Conservation (phyloP, 2,113 vertebrate species). For the Corythoichthys intestinalis region DNA sequence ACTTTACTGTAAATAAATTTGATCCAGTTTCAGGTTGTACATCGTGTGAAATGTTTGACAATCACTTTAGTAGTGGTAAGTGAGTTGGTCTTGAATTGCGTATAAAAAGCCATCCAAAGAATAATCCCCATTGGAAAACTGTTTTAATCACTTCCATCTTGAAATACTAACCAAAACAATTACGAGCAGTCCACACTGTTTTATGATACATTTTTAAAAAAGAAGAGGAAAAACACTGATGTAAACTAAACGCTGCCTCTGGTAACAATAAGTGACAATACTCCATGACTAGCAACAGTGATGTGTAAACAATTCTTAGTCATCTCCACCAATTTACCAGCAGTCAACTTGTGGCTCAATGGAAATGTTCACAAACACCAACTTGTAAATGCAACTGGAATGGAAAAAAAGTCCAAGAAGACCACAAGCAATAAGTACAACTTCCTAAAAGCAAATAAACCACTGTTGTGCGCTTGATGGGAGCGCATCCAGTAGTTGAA, state of each 20-base stretch:
- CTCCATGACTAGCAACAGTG: no score
- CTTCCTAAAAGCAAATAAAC: constrained; percentile 35
- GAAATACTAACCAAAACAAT: neutral
- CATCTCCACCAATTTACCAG: neutral
- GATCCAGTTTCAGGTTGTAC: no score
- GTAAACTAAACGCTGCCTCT: neutral
- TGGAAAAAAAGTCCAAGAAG: neutral
- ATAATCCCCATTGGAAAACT: no score
- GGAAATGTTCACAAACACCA: neutral
- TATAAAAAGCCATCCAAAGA: no score
- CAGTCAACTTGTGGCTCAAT: neutral
- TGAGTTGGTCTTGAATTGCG: no score
- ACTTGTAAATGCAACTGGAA: neutral
- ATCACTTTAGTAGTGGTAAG: no score
- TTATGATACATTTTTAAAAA: neutral
- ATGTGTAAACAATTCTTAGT: neutral
- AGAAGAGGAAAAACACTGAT: neutral
- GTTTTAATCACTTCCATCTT: no score
- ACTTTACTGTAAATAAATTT: no score
- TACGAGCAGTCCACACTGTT: neutral
- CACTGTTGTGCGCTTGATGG: constrained; percentile 39
- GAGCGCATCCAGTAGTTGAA: constrained; percentile 54
- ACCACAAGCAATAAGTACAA: constrained; percentile 16
- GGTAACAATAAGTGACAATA: neutral
- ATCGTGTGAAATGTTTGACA: no score